Percentiles rank a stretch among this genome's conserved stretches.
Evolutionary conservation across 2,888 invertebrate genomes (phyloP).

Genomic region (Prosopocoilus inquinatus): DNA sequence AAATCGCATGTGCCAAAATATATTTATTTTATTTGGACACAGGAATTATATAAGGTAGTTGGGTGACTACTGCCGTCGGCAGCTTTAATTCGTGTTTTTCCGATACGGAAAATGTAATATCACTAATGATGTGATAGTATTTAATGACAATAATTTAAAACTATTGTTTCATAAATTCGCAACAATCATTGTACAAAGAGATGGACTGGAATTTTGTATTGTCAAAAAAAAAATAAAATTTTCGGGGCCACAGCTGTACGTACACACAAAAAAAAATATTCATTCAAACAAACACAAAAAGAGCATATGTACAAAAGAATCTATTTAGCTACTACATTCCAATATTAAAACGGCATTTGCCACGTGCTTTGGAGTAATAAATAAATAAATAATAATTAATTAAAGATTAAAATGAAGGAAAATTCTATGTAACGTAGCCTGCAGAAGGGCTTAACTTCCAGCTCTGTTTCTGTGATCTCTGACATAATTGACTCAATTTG

Average conservation of each 20-base stretch:
- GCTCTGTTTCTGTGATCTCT: conserved; percentile 53
- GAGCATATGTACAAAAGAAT: conserved; percentile 14
- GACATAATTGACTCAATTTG: conserved; percentile 44
- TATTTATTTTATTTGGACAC: conserved; percentile 22
- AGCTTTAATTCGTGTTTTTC: conserved; percentile 39
- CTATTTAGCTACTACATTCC: conserved; percentile 30
- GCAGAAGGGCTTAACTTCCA: conserved; percentile 37
- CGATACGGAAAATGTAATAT: conserved; percentile 7
- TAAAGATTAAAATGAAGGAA: conserved; percentile 13
- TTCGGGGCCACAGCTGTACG: conserved; percentile 28
- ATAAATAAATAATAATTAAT: conserved; percentile 9
- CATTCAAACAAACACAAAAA: conserved; percentile 17
- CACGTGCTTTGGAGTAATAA: conserved; percentile 5
- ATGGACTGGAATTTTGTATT: conserved; percentile 42
- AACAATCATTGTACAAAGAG: conserved; percentile 31
- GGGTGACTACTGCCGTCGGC: conserved; percentile 34
- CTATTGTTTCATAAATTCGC: conserved; percentile 13
- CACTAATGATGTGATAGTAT: conserved; percentile 22
- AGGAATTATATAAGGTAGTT: conserved; percentile 20
- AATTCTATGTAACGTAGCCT: conserved; percentile 19
- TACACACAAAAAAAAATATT: conserved; percentile 30
- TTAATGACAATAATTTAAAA: conserved; percentile 35
- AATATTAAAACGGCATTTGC: conserved; percentile 20
- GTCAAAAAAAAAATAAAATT: no score
- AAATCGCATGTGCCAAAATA: conserved; percentile 28